Evolutionary conservation across 2,797 vertebrate genomes (phyloP), one percentile per base, ranked within the genome.

Genomic region (Botia almorhae): DNA sequence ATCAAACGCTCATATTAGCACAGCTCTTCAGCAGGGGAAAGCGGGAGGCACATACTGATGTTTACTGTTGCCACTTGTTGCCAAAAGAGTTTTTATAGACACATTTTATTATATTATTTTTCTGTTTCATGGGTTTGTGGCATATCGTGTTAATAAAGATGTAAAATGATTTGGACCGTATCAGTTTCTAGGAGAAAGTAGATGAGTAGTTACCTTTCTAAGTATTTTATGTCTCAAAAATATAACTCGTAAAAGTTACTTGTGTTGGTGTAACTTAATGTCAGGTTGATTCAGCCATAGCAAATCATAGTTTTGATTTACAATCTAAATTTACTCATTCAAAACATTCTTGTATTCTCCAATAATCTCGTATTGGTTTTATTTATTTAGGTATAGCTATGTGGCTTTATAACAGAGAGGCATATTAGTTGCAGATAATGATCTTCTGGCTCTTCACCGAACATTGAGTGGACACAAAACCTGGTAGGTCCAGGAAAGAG

Each of bases 1-100:
- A 87, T 87, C 78, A 84, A 85, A 81, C 48, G 72, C 81, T 83
- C 78, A 81, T 84, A 85, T 85, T 83, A 85, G 83, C 55, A 72
- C 81, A 63, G 76, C 55, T 68, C 78, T 67, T 64, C 58, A 16
- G 48, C 39, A 50, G 78, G 74, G 64, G 70, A 21, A 77, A 82
- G 70, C 36, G 72, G 69, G 67, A 48, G 11, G 64, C 71, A 69
- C 73, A 64, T 67, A 70, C 56, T 63, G 77, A 79, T 72, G 58
- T 70, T 79, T 58, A 29, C 53, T 51, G 3, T 58, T 69, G 67
- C 33, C 68, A 72, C 19, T 64, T 71, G 56, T 68, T 76, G 74
- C 48, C 61, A n/a, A 1, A 64, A 39, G 16, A 64, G 3, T 63
- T 63, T 63, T 33, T 64, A 36, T 39, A 14, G 33, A 33, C 2